Evolutionary conservation across 2,797 vertebrate genomes (phyloP).

Genomic region (Lagorchestes hirsutus): DNA sequence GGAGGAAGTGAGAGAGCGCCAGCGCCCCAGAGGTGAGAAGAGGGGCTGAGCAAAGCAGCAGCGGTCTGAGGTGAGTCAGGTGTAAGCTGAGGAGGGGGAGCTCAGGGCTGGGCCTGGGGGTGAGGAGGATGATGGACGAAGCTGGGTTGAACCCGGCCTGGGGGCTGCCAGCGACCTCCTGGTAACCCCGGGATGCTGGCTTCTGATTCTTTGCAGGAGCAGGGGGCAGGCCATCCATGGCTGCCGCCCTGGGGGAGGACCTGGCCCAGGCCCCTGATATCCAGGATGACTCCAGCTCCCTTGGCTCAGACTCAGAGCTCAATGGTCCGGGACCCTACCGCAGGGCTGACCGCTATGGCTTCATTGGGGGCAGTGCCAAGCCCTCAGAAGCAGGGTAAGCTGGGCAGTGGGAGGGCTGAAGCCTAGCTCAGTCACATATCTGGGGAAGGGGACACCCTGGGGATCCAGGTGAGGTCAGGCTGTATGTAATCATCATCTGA

Average conservation of each 20-base stretch:
- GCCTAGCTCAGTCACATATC: neutral
- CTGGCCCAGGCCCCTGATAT: slow-evolving; percentile 51
- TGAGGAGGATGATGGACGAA: neutral
- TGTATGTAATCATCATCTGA: neutral
- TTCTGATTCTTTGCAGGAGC: neutral
- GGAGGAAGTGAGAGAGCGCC: slow-evolving; percentile 76
- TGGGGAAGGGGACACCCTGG: neutral
- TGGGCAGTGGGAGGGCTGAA: neutral
- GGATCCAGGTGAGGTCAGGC: neutral
- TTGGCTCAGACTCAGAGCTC: slow-evolving; percentile 82
- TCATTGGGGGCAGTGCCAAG: slow-evolving; percentile 76
- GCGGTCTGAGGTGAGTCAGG: no score
- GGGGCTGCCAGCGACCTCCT: neutral
- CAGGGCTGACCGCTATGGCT: slow-evolving; percentile 82
- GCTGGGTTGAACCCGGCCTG: neutral
- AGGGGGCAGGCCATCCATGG: slow-evolving; percentile 63
- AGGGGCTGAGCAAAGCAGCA: slow-evolving; percentile 58
- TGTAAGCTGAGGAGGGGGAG: neutral
- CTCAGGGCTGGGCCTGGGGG: neutral
- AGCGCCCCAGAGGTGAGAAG: slow-evolving; percentile 33
- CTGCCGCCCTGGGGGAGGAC: slow-evolving; percentile 74
- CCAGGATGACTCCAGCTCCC: slow-evolving; percentile 82
- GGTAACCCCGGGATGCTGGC: neutral
- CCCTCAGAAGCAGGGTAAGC: slow-evolving; percentile 77
- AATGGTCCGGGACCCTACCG: slow-evolving; percentile 77